Base-by-base conservation (phyloP, 2,888 invertebrate genomes). In the Tenthredo scrophulariae region DNA sequence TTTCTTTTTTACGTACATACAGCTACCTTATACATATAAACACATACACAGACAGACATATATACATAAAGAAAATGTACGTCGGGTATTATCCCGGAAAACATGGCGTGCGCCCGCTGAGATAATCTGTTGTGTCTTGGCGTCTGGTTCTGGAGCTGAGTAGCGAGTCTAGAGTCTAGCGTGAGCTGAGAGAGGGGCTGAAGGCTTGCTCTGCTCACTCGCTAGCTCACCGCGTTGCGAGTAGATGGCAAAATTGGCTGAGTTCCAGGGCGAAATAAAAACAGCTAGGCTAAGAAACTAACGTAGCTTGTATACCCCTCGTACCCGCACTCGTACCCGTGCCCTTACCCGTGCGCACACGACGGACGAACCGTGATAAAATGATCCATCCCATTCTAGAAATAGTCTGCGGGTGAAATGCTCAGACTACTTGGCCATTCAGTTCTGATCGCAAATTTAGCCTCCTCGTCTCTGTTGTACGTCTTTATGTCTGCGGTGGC, bases 331-430 rank as follows among this genome's bases (percentile, higher is more conserved):
- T 9, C n/a, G 74, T 26, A 22, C 9, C 18, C 43, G 4, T 75
- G n/a, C 46, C 43, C n/a, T 26, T 50, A 29, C 50, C 3, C 50
- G 18, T 15, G 29, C 9, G 22, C 29, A 22, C 22, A 15, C 43
- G 43, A 10, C 74, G 74, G 40, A 74, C 72, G 72, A 13, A 22
- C 29, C 62, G 29, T 62, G 80, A 80, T 80, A 80, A 80, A 80
- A 80, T 80, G 80, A 80, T 80, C 80, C 79, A 79, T 43, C 80
- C 80, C 80, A 80, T 58, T 80, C 80, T 80, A 80, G 80, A 80
- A 80, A 80, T 80, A 80, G 80, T 80, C 80, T 37, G 58, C 80
- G 62, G 77, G 33, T 80, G 40, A 62, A 80, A 80, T 80, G n/a
- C 80, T n/a, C 80, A 80, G 80, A 80, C 80, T 80, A 37, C 62